Conservation (phyloP, 2,797 vertebrate genomes). For the Pachyuromys duprasi region DNA sequence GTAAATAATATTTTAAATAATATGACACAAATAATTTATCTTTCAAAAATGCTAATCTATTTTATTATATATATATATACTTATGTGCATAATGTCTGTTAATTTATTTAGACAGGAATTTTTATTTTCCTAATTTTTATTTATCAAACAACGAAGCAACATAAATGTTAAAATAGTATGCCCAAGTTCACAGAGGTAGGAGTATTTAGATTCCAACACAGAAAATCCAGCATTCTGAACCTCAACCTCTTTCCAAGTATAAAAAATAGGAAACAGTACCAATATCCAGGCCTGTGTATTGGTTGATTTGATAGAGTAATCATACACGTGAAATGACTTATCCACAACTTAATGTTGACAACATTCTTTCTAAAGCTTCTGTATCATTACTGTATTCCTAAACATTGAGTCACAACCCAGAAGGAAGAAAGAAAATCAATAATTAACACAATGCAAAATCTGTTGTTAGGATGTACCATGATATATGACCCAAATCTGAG, state of each 20-base stretch:
- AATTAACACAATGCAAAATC: not conserved
- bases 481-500: not conserved
- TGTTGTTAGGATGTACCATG: not conserved
- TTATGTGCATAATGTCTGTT: not conserved
- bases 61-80: not conserved
- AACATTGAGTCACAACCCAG: not conserved
- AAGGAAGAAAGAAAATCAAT: not conserved
- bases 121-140: not conserved
- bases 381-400: not conserved
- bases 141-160: not conserved
- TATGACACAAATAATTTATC: not conserved
- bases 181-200: not conserved
- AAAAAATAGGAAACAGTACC: accelerated
- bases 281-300: not conserved
- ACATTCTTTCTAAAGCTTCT: not conserved
- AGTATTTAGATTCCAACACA: not conserved
- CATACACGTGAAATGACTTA: not conserved
- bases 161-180: not conserved
- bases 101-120: not conserved
- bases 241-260: not conserved
- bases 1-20: not conserved
- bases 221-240: not conserved
- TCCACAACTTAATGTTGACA: not conserved
- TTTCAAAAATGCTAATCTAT: not conserved
- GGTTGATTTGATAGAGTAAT: not conserved